phyloP scores from a whole-genome alignment of 2,888 invertebrate species.

The Disparrhopalites patrizii region DNA sequence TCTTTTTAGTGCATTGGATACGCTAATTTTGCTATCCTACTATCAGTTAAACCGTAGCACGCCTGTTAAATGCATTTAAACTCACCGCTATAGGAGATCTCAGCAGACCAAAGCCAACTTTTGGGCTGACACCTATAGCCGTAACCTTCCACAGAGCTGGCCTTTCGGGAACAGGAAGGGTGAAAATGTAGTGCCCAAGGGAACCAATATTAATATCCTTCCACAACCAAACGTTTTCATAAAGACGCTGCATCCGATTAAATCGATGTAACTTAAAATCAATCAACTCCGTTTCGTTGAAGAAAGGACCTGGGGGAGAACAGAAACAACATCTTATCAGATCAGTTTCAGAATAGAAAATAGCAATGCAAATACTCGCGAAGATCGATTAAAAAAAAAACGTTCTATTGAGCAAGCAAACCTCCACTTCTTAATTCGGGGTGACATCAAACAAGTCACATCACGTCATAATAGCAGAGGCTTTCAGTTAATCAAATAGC shows the following conservation, averaged over 20 bases:
- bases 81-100: slow-evolving; percentile 68
- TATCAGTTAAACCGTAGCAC: too few species aligned
- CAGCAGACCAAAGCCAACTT: slow-evolving; percentile 81
- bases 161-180: slow-evolving; percentile 73
- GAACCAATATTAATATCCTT: slow-evolving; percentile 88
- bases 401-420: too few species aligned
- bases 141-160: slow-evolving; percentile 92
- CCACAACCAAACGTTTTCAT: slow-evolving; percentile 95
- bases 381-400: too few species aligned
- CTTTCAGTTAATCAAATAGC: too few species aligned
- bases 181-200: slow-evolving; percentile 82
- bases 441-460: too few species aligned
- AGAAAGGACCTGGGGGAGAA: slow-evolving; percentile 56
- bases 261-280: slow-evolving; percentile 78
- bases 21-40: too few species aligned
- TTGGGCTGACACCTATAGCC: slow-evolving; percentile 83
- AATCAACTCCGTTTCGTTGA: slow-evolving; percentile 65
- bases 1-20: background rate
- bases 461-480: too few species aligned
- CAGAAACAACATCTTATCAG: slow-evolving; percentile 15
- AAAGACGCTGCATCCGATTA: slow-evolving; percentile 82
- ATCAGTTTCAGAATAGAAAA: too few species aligned
- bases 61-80: too few species aligned
- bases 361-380: too few species aligned
- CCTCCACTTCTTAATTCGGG: too few species aligned